A percentile compares a stretch with the other conserved stretches of the same genome.
These are phyloP conservation scores for Coryphaenoides rupestris DNA, from an alignment of 2,113 vertebrate genomes.

Conservation along the genomic window DNA sequence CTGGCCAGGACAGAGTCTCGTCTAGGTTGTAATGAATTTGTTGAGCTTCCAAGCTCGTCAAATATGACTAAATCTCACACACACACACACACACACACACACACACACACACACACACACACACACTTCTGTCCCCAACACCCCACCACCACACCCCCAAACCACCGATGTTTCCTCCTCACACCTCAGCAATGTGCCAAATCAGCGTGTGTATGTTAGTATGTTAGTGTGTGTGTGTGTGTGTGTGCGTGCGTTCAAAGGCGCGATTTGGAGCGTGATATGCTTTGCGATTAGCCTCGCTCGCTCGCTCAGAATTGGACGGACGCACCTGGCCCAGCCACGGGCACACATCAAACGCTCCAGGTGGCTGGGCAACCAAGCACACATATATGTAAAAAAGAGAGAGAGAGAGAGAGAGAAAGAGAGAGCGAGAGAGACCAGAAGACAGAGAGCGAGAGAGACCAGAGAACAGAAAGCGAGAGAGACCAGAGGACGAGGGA, in stretches of 20 bases:
- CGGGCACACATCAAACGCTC: slow-evolving; percentile 52
- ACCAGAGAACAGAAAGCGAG: slow-evolving; percentile 3
- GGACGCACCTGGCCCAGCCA: slow-evolving; percentile 56
- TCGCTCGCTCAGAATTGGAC: slow-evolving; percentile 35
- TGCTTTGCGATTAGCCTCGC: slow-evolving; percentile 49
- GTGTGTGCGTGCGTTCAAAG: neutral
- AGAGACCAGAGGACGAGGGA: slow-evolving; percentile 16
- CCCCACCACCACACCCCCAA: too few relatives aligned
- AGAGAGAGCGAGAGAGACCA: neutral
- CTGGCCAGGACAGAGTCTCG: too few relatives aligned
- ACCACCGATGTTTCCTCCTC: neutral
- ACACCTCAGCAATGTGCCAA: too few relatives aligned
- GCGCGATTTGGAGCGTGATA: slow-evolving; percentile 62
- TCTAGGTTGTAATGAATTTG: too few relatives aligned
- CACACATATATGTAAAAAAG: slow-evolving; percentile 22
- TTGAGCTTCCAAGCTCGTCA: too few relatives aligned
- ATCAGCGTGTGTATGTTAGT: neutral
- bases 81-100: too few relatives aligned
- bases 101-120: too few relatives aligned
- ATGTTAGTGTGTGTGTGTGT: neutral
- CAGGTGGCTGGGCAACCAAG: slow-evolving; percentile 61
- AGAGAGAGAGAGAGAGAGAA: too few relatives aligned
- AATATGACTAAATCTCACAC: too few relatives aligned
- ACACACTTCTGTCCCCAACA: too few relatives aligned
- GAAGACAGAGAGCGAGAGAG: slow-evolving; percentile 10